Evolutionary conservation across 1,140 invertebrate species (phyloP), one percentile per base, ranked within the genome.

Genomic region (Schlechtendalia chinensis): DNA sequence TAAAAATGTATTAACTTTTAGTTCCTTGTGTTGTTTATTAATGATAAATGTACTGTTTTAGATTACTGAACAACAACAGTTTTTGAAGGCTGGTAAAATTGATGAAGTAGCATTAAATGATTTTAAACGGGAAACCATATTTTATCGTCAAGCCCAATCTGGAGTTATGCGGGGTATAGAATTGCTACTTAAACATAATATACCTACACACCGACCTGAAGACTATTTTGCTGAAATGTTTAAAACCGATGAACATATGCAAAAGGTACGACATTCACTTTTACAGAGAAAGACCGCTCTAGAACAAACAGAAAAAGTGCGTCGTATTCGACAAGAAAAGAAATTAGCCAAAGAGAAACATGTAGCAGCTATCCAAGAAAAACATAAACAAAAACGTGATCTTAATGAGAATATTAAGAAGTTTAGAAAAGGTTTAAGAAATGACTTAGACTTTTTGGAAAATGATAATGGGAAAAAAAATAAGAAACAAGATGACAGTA

Each of bases 201-300:
- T 98, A 56, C 87, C 89, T 0, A 97, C 95, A 0, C 92, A 90
- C 84, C 89, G 90, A 86, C 98, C 98, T 0, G 92, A 95, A 47
- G 97, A 99, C 87, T 99, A 98, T 87, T 99, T 98, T 88, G 98
- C 97, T 1, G 94, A 99, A 89, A 99, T 99, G 98, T 95, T 95
- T 3, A 99, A 99, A 86, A 90, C 94, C 69, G 98, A 99, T 87
- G 89, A 91, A 58, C 98, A 99, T 83, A 99, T 99, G 98, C 94
- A 98, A 84, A 98, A 97, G 86, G 91, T 98, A 0, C 89, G 96
- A 69, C 89, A 93, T 84, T 92, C 92, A 84, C 85, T 98, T 1
- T 88, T 96, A 86, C 90, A 93, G 63, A 95, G 96, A 85, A 93
- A 98, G 84, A 88, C 90, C 14, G 90, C 91, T 14, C 90, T 93